Base-by-base conservation (phyloP, 2,113 vertebrate species). In the Scomber scombrus region DNA sequence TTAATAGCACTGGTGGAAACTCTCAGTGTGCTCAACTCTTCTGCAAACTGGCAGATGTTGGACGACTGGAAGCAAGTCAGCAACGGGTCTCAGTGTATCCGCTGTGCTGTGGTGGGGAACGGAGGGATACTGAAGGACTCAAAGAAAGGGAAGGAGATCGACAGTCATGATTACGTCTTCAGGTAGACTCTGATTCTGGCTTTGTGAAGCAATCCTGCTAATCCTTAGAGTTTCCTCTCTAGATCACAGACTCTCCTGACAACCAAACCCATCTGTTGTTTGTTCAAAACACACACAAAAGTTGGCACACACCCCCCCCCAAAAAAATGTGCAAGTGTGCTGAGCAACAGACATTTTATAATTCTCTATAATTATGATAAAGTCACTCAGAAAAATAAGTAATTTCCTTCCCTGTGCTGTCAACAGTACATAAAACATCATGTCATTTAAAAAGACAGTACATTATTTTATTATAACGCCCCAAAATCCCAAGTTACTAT, bases 141-240 rank as follows among this genome's bases (percentile, higher is more conserved):
- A 0, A 55, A 60, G 23, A 93, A 89, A 81, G 96, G 96, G 7
- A 8, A 19, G 6, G 93, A 96, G 85, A 97, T 97, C 4, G 95
- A 97, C 72, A 1, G 60, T 0, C 95, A 96, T 5, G 88, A 96
- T 85, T 96, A 96, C 3, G 90, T 97, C 23, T 96, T 97, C 91
- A 95, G 96, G 96, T 96, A 62, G 11, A 57, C 0, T 0, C 65
- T 9, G 70, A 29, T 52, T 52, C 4, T 11, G 29, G 11, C 4
- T 29, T 65, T 40, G 5, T 34, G n/a, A 8, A 8, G 14, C n/a
- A 40, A 40, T 40, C 34, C 34, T 40, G 2, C 34, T 40, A 40
- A 40, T 40, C 34, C 34, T 40, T 9, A 40, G 8, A 9, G 34
- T 40, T 9, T 40, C 34, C 34, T 40, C 6, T 1, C 34, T 10